Evolutionary conservation across 2,888 invertebrate genomes (phyloP), one percentile per base, ranked within the genome.

Genomic region (Mesorhabditis sp.): DNA sequence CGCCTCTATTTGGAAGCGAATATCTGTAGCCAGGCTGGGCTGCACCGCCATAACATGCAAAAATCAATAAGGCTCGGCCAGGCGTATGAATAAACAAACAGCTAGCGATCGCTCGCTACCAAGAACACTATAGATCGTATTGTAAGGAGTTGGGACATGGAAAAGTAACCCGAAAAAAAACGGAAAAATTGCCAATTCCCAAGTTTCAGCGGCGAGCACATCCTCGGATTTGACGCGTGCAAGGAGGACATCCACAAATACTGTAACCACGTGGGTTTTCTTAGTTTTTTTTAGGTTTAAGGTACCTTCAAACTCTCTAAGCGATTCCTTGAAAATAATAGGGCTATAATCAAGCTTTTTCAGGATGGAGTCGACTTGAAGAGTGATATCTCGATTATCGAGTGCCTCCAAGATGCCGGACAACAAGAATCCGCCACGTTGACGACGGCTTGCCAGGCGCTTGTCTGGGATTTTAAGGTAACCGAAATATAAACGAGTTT

Each of bases 331-430:
- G 41, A 15, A 67, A 61, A 10, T 61, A 61, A 15, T 45, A 63
- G 28, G 63, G 13, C 10, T n/a, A 43, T 50, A 43, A n/a, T 4
- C 15, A 4, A 67, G 41, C n/a, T 50, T 15, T 70, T 74, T 43
- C 72, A 78, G 78, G 75, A 74, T 15, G 74, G 72, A 63, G 76
- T 79, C 15, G 76, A 80, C 62, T 71, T 81, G 45, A 73, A 76
- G 62, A 78, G 76, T 58, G 84, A 84, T 66, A 83, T 84, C 81
- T 77, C 82, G 5, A 80, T 82, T 43, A 69, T 84, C 67, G 84
- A 84, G 68, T 84, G 84, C 73, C 78, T 92, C 67, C 91, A 92
- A 82, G 90, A 89, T 78, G 90, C 90, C 79, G 90, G 89, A 87
- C 88, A 74, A 44, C 76, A 76, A 4, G 83, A 84, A 67, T 75